phyloP scores from a whole-genome alignment of 1,140 invertebrate genomes.

The Drosophila oshimai region DNA sequence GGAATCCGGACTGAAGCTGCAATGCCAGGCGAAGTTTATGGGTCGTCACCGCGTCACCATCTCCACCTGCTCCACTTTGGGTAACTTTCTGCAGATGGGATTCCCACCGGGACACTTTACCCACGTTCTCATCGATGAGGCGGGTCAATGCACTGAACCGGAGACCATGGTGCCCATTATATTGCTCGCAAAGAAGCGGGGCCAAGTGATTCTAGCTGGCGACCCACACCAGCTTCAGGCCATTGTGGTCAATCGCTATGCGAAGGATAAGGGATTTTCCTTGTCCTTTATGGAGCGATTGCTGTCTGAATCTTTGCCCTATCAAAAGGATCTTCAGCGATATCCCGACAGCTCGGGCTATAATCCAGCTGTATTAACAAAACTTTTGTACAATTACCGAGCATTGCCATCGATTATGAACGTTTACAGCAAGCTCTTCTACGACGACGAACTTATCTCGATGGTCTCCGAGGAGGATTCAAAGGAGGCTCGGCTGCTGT shows the following conservation, averaged over 20 bases:
- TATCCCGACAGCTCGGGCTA: slow-evolving; percentile 84
- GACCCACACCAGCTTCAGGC: slow-evolving; percentile 96
- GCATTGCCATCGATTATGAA: slow-evolving; percentile 90
- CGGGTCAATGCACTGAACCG: slow-evolving; percentile 94
- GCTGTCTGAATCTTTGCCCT: slow-evolving; percentile 86
- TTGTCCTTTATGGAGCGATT: slow-evolving; percentile 89
- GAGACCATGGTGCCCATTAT: slow-evolving; percentile 91
- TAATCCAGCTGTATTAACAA: slow-evolving; percentile 88
- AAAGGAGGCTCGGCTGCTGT: slow-evolving; percentile 38
- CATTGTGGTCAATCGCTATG: slow-evolving; percentile 88
- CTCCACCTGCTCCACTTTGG: slow-evolving; percentile 90
- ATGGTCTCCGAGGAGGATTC: slow-evolving; percentile 67
- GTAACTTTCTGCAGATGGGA: slow-evolving; percentile 87
- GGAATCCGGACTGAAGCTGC: slow-evolving; percentile 83
- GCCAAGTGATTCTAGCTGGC: slow-evolving; percentile 92
- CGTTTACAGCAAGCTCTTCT: slow-evolving; percentile 92
- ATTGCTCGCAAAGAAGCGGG: slow-evolving; percentile 83
- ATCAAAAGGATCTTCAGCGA: slow-evolving; percentile 85
- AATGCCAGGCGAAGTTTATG: slow-evolving; percentile 85
- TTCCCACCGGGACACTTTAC: slow-evolving; percentile 91
- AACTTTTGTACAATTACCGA: slow-evolving; percentile 90
- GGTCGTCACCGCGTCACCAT: slow-evolving; percentile 90
- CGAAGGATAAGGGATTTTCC: slow-evolving; percentile 86
- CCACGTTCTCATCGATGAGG: slow-evolving; percentile 95
- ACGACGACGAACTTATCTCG: slow-evolving; percentile 84